These are phyloP conservation scores for Neoaliturus tenellus DNA, from an alignment of 2,888 invertebrate species.

Conservation along the genomic window DNA sequence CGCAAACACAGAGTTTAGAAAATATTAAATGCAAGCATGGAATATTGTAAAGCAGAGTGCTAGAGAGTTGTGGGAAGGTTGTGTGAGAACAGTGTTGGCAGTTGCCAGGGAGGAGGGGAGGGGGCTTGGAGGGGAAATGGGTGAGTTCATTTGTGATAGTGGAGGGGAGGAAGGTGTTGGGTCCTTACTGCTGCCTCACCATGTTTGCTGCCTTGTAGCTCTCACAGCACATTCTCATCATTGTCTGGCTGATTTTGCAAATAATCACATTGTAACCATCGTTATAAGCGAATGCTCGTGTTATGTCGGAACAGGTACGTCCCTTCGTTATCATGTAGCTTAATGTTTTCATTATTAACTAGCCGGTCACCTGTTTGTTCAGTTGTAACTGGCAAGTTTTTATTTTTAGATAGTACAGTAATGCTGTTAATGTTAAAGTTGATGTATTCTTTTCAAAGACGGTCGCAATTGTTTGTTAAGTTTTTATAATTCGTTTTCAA, in stretches of 20 bases:
- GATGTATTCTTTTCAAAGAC: not conserved
- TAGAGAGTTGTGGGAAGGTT: constrained; percentile 13
- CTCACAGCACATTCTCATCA: constrained; percentile 26
- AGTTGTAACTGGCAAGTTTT: not conserved
- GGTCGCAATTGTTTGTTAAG: not conserved
- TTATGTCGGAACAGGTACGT: constrained; percentile 46
- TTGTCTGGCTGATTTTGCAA: not conserved
- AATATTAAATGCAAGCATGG: not conserved
- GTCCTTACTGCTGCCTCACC: constrained; percentile 32
- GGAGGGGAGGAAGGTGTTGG: constrained; percentile 29
- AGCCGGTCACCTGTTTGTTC: not conserved
- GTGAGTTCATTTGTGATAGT: constrained; percentile 31
- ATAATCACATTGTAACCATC: not conserved
- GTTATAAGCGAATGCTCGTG: constrained; percentile 26
- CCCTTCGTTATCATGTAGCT: not conserved
- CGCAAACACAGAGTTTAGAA: not conserved
- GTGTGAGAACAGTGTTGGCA: constrained; percentile 5
- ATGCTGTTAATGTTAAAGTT: not conserved
- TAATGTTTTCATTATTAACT: not conserved
- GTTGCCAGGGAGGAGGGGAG: not conserved
- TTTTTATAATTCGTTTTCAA: too few species aligned
- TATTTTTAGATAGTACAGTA: not conserved
- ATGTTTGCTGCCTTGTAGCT: constrained; percentile 31
- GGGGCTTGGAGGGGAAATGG: constrained; percentile 31
- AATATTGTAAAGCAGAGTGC: not conserved